Evolutionary conservation across 35 echinoderm and acorn worm species (phyloP), one percentile per base, ranked within the genome.

Genomic region (Ptychodera flava): DNA sequence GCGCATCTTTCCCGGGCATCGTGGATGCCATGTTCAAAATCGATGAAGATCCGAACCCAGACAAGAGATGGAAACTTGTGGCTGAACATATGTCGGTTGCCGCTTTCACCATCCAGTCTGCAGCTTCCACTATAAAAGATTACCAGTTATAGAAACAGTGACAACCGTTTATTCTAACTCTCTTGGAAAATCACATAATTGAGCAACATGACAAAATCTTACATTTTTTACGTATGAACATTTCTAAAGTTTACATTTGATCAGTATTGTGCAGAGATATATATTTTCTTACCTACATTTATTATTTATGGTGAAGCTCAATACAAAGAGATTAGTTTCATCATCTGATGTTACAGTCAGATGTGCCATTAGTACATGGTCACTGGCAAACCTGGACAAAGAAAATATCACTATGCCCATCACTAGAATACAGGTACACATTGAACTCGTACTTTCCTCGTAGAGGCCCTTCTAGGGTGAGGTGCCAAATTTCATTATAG

Each of bases 21-120:
- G 84, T 97, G 1, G 95, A 97, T 85, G 87, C 89, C 14, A 89
- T 97, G 87, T 97, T 87, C 79, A 80, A 89, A 14, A 97, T 97
- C 22, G 95, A 91, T 14, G 78, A 91, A 2, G 86, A 87, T 31
- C 86, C 86, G n/a, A 45, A 87, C 34, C 64, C 78, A n/a, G 22
- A 27, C 0, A 77, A 45, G 31, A 64, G 86, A 14, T 87, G 86
- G 86, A 87, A 10, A 22, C 16, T 35, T n/a, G 86, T 86, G 27
- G 53, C 31, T 28, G 45, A 79, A 83, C 88, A 97, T 87, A 97
- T 97, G 95, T 89, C 95, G 16, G 90, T 97, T 0, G 90, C 93
- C 0, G 95, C 95, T 16, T 93, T 91, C 77, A 90, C 86, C 10
- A 32, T 97, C 28, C 92, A 93, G 34, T 97, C 95, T 53, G 92